Base-by-base conservation (phyloP, 2,797 vertebrate species). In the Sebastolobus altivelis region DNA sequence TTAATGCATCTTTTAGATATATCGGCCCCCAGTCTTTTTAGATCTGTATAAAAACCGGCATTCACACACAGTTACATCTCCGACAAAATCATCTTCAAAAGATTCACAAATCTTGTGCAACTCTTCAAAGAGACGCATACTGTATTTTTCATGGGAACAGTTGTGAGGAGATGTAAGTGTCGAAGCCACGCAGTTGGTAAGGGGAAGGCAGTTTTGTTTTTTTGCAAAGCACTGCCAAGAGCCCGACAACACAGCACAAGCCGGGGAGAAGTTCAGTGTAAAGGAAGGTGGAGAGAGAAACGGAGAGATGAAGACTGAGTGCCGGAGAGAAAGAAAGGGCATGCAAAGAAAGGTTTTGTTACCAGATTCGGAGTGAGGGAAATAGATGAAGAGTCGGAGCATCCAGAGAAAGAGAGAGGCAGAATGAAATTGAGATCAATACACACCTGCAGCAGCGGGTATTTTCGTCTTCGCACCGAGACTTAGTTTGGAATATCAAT, bases 401-500 rank as follows among this genome's bases (percentile, higher is more conserved):
- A 75, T 4, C 56, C 31, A 33, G 65, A 85, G 68, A 71, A 59
- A 75, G 56, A 58, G 33, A 69, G 72, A 89, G 56, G 65, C 55
- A 35, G 55, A 87, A 62, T 73, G 72, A 82, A 85, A 82, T 46
- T 75, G 67, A 84, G 86, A 92, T 90, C 90, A 85, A 89, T 92
- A 87, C 61, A 49, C 65, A 86, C 83, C 80, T 91, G 75, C 88
- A 80, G 83, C 75, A 22, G 77, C 16, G 6, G 79, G 60, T 89
- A 77, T 87, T 91, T 89, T 75, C 4, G 56, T 91, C 84, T 85
- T 77, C 76, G 71, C 63, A 2, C 80, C 3, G 75, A 87, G 82
- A 85, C 65, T 90, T 68, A 75, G 81, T 80, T 86, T 79, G 75
- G 83, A 89, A 89, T 87, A 89, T 83, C 70, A 92, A 88, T 91